These are phyloP conservation scores for Hololepta plana DNA, from an alignment of 2,888 invertebrate species.

Conservation along the genomic window DNA sequence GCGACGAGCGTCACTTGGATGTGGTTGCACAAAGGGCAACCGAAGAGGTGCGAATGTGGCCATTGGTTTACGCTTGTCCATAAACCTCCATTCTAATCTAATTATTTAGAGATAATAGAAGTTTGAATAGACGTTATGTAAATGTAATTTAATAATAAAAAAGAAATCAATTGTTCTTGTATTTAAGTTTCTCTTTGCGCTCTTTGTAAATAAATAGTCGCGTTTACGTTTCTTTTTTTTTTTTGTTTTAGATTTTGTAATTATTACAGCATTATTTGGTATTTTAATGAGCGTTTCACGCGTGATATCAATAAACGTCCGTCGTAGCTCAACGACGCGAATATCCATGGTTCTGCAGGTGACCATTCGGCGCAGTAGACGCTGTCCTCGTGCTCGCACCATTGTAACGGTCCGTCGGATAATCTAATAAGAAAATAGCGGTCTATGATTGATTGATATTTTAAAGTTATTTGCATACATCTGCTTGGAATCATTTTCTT, in stretches of 20 bases:
- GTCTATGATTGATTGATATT: no score
- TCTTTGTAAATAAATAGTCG: no score
- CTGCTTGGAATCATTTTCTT: slow-evolving; percentile 31
- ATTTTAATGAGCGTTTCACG: slow-evolving; percentile 88
- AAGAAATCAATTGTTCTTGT: no score
- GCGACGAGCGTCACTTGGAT: slow-evolving; percentile 81
- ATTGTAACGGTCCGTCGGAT: slow-evolving; percentile 76
- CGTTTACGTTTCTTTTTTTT: no score
- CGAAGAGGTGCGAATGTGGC: slow-evolving; percentile 89
- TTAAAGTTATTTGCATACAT: slow-evolving; percentile 24
- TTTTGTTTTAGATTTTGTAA: no score
- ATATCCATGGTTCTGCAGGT: slow-evolving; percentile 94
- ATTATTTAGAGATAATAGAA: no score
- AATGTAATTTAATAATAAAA: no score
- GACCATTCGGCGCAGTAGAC: slow-evolving; percentile 98
- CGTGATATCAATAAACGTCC: slow-evolving; percentile 84
- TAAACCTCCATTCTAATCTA: slow-evolving; percentile 52
- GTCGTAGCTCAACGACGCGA: slow-evolving; percentile 97
- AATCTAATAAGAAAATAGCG: no score
- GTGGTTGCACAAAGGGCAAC: slow-evolving; percentile 80
- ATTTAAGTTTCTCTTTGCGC: no score
- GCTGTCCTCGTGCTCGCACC: slow-evolving; percentile 94
- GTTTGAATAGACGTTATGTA: no score
- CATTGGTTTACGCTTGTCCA: slow-evolving; percentile 89
- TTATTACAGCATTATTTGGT: slow-evolving; percentile 74